Percentiles rank a stretch among this genome's conserved stretches.
phyloP scores from a whole-genome alignment of 2,113 vertebrate species.

The Thunnus thynnus region DNA sequence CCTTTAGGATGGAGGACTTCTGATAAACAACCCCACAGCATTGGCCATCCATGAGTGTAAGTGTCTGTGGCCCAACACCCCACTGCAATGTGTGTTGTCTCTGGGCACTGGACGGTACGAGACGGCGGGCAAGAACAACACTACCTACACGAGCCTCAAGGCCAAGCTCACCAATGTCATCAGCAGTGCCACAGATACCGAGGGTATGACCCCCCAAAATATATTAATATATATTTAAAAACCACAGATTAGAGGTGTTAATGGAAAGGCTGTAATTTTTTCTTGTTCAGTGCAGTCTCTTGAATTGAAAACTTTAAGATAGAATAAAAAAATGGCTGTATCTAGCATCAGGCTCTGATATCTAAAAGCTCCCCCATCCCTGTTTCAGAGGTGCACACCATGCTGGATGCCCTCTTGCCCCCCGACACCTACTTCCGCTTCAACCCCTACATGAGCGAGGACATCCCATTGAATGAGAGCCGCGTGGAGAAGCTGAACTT shows the following conservation, averaged over 20 bases:
- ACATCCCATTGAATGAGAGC: conserved; percentile 94
- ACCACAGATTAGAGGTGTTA: neutral
- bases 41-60: conserved; percentile 97
- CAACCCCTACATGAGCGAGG: conserved; percentile 95
- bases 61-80: conserved; percentile 93
- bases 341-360: neutral
- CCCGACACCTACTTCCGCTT: conserved; percentile 96
- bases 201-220: conserved; percentile 82
- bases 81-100: conserved; percentile 93
- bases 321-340: neutral
- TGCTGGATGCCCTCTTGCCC: conserved; percentile 94
- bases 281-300: neutral
- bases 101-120: conserved; percentile 94
- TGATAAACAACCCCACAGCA: conserved; percentile 96
- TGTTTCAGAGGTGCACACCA: conserved; percentile 93
- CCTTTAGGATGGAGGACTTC: conserved; percentile 93
- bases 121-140: conserved; percentile 80
- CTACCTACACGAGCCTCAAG: conserved; percentile 93
- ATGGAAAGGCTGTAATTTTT: no score
- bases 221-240: neutral
- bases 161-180: conserved; percentile 94
- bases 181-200: conserved; percentile 97
- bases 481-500: conserved; percentile 91
- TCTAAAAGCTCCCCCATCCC: neutral
- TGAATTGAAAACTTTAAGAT: neutral